Evolutionary conservation across 2,888 invertebrate genomes (phyloP), one percentile per base, ranked within the genome.

Genomic region (Alviniconcha strummeri): DNA sequence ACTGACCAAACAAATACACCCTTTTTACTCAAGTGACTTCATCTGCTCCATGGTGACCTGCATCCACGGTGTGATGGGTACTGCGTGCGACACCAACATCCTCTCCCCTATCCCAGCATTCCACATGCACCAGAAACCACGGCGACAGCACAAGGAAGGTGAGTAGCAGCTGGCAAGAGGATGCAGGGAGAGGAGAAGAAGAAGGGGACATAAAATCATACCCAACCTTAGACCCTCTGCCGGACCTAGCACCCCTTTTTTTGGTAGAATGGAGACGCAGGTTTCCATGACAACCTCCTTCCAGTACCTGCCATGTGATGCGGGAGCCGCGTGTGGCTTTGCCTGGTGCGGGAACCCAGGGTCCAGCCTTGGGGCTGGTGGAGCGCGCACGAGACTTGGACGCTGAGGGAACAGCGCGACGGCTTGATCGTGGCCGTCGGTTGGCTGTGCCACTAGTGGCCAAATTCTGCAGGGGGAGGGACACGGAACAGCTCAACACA

Each of bases 291-390:
- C 75, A 15, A 55, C 64, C 52, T 8, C 52, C 64, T 60, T 77
- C 69, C 78, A 78, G 77, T 86, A 93, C 93, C 92, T 92, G 91
- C 92, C 92, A 92, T 60, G 90, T 88, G 13, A 92, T 86, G 82
- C 91, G 90, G 67, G 88, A 88, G 55, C 91, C 90, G 82, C 90
- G 91, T 9, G 92, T 89, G 54, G 92, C 89, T 80, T 90, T 91
- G 19, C 90, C 92, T n/a, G 93, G 93, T 0, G 92, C 90, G n/a
- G 93, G 93, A 0, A 93, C 91, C 92, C 92, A 93, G 78, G 92
- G 91, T 8, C 91, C 91, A 55, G 89, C 81, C 15, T 86, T 84
- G 11, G 91, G 91, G 81, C 91, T 91, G 78, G 88, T 88, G 79
- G 90, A 89, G 52, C 91, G 86, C 2, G 88, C 88, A 67, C 90